Evolutionary conservation across 2,113 vertebrate species (phyloP), one percentile per base, ranked within the genome.

Genomic region (Varanus komodoensis): DNA sequence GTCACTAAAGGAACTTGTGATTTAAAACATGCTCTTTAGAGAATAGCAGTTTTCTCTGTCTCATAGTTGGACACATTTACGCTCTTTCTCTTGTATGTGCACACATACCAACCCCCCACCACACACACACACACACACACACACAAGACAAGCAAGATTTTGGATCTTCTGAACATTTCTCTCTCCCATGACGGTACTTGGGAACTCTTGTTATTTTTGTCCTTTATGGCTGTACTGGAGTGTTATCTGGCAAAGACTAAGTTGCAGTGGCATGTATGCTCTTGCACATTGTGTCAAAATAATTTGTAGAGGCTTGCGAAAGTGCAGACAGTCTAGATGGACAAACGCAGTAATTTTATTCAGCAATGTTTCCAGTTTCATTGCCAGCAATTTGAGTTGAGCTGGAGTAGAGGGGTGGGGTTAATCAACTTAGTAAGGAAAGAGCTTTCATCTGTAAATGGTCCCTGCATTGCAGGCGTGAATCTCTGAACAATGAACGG

Each of bases 391-490:
- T 82, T 90, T 90, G 29, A 11, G 48, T 64, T 34, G 48, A 64
- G 54, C 7, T 3, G 61, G 61, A 3, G 57, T 57, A 19, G 61
- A 1, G 2, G 61, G 2, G 32, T 52, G 14, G 89, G 82, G 80
- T 88, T 64, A 86, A 78, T 80, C 88, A 29, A 29, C 34, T 82
- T 77, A 81, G 34, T 34, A 38, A 84, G 86, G 79, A 21, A 78
- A 81, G 32, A 84, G 67, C 19, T 77, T 44, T 52, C 1, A 12
- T 44, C 79, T 77, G 74, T 15, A 84, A 85, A 80, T 67, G 54
- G 83, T 29, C 75, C 19, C 32, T 50, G 77, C 73, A 67, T 64
- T 86, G 44, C 32, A 19, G 57, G 68, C 77, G 54, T 75, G 80
- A 81, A 54, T 80, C 86, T 67, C 48, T 80, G 82, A 89, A 64